Percentiles rank a stretch among this genome's conserved stretches.
Evolutionary conservation across 2,797 vertebrate genomes (phyloP).

Genomic region (Sebastes variabilis): DNA sequence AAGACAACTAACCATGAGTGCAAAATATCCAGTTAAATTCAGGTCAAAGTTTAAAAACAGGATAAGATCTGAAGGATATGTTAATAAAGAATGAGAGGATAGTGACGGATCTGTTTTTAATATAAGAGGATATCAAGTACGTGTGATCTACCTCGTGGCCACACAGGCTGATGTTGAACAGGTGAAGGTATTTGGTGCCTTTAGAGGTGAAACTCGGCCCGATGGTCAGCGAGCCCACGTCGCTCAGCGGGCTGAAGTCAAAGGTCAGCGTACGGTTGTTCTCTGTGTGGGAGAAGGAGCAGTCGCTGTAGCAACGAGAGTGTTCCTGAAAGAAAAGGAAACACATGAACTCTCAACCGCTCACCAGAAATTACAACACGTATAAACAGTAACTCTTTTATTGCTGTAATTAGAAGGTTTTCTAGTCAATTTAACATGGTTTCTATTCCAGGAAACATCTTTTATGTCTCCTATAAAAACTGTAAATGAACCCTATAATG

Average conservation of each 20-base stretch:
- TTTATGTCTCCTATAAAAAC: not conserved
- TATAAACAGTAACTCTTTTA: not conserved
- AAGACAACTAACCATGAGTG: not conserved
- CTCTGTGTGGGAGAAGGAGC: conserved; percentile 84
- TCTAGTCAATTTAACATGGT: not conserved
- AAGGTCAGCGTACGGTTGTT: conserved; percentile 90
- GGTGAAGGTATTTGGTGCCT: conserved; percentile 96
- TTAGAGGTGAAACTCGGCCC: conserved; percentile 98
- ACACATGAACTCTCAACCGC: not conserved
- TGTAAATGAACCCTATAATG: not conserved
- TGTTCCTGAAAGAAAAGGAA: conserved; percentile 84
- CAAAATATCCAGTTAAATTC: not conserved
- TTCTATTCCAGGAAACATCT: not conserved
- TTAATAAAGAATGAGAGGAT: not conserved
- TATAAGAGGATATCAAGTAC: not conserved
- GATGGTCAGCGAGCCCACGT: conserved; percentile 87
- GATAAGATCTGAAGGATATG: not conserved
- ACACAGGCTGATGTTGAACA: conserved; percentile 97
- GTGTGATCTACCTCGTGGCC: conserved; percentile 86
- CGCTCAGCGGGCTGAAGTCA: conserved; percentile 88
- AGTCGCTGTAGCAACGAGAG: conserved; percentile 93
- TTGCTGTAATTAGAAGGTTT: not conserved
- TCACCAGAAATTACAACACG: not conserved
- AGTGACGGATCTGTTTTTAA: not conserved
- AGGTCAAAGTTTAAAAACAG: not conserved